These are phyloP conservation scores for Luperina nickerlii DNA, from an alignment of 2,888 invertebrate species.

Conservation along the genomic window DNA sequence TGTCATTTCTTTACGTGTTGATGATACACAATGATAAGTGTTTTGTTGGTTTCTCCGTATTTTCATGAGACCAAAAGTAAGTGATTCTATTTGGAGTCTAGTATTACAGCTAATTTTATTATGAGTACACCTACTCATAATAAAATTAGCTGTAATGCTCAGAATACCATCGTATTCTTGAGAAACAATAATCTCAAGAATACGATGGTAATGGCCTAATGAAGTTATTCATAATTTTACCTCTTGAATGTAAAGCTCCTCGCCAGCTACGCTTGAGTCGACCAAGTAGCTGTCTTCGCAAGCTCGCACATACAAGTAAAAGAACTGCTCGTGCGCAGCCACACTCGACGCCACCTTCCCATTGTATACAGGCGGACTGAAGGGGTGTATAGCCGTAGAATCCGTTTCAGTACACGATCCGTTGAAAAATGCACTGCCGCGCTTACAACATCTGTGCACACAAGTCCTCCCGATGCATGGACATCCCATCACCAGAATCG, in stretches of 20 bases:
- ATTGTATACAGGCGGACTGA: constrained; percentile 81
- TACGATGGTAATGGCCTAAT: too few species aligned
- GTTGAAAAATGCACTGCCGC: constrained; percentile 71
- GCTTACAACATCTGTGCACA: constrained; percentile 82
- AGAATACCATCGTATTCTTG: background rate
- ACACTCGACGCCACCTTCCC: constrained; percentile 71
- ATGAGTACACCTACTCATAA: background rate
- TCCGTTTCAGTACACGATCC: constrained; percentile 72
- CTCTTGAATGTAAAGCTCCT: constrained; percentile 83
- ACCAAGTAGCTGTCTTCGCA: constrained; percentile 80
- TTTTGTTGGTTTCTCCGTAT: constrained; percentile 39
- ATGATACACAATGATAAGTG: constrained; percentile 42
- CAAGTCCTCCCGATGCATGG: constrained; percentile 83
- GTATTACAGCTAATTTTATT: constrained; percentile 2
- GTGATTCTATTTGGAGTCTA: constrained; percentile 18
- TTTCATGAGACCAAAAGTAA: constrained; percentile 26
- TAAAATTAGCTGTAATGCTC: too few species aligned
- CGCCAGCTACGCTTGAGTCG: constrained; percentile 68
- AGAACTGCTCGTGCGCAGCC: constrained; percentile 77
- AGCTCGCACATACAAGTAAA: constrained; percentile 76
- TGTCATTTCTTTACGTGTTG: constrained; percentile 33
- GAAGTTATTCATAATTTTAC: constrained; percentile 64
- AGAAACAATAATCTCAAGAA: too few species aligned
- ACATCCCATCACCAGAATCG: constrained; percentile 75
- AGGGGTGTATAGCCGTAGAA: constrained; percentile 75